Evolutionary conservation across 1,140 invertebrate species (phyloP), one percentile per base, ranked within the genome.

Genomic region (Pseudomyrmex dendroicus): DNA sequence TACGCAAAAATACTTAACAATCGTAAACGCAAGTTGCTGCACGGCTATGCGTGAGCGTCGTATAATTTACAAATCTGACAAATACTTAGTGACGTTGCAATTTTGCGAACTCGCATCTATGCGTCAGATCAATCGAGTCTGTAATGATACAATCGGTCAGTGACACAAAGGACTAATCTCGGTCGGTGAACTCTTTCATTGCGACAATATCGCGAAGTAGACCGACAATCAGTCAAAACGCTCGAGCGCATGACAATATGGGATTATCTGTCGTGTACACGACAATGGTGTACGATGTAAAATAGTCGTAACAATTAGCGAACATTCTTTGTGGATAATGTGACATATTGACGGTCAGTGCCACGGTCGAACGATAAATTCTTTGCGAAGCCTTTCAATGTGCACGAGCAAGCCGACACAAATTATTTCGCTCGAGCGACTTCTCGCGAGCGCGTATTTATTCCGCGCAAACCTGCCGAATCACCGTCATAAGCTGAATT

Each of bases 391-490:
- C 68, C 82, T 84, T 87, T 66, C 74, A 52, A 82, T 64, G 80
- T 64, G 80, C 70, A 17, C 10, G 0, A 57, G 17, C 56, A 20
- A 35, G 59, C 57, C 88, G 89, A 72, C 84, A 86, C 86, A 88
- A 35, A 91, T 92, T 89, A 92, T 89, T 87, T 84, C 70, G 70
- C 86, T 61, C 80, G 72, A 84, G 54, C 68, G 64, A 85, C 86
- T 82, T 82, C 72, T 64, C 35, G 35, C 35, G 35, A 46, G 20
- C 67, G 10, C 52, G 15, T 25, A 63, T 82, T 76, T 74, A 88
- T 90, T 91, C 89, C 89, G 84, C 54, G 35, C 83, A 84, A 89
- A 90, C 73, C 86, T 87, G 84, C 82, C 84, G 82, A 90, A 89
- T 90, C 86, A 84, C 54, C 52, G 70, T 72, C 50, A 67, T 25